Conservation (phyloP, 2,113 vertebrate genomes). For the Noctilio leporinus region DNA sequence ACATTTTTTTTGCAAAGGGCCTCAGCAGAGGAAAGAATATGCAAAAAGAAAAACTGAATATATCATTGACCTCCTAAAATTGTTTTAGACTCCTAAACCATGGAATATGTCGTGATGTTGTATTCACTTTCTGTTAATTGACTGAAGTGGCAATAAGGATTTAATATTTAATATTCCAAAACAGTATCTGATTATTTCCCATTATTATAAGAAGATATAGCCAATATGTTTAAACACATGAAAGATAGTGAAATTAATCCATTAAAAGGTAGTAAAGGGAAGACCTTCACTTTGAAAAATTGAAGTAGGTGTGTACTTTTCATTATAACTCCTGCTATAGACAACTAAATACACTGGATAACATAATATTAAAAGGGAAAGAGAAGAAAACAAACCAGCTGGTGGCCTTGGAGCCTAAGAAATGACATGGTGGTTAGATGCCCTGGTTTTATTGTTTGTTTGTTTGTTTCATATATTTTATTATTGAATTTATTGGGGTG, state of each 20-base stretch:
- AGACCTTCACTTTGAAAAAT: neutral
- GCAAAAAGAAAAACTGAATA: neutral
- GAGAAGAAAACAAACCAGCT: neutral
- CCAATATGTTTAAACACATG: neutral
- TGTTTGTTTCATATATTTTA: no score
- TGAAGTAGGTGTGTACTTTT: neutral
- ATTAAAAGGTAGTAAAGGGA: neutral
- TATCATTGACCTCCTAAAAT: neutral
- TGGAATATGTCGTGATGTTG: neutral
- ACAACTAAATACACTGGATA: neutral
- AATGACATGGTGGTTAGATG: neutral
- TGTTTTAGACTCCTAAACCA: neutral
- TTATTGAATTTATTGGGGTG: no score
- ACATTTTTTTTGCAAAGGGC: neutral
- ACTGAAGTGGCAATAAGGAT: neutral
- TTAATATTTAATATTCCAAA: neutral
- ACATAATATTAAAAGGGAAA: neutral
- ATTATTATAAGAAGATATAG: neutral
- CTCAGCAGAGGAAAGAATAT: neutral
- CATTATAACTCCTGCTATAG: neutral
- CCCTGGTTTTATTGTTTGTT: neutral
- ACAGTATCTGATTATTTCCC: neutral
- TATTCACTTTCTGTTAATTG: neutral
- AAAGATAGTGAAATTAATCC: neutral
- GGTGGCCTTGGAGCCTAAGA: neutral